phyloP scores from a whole-genome alignment of 2,797 vertebrate species.

The Ibycter americanus region DNA sequence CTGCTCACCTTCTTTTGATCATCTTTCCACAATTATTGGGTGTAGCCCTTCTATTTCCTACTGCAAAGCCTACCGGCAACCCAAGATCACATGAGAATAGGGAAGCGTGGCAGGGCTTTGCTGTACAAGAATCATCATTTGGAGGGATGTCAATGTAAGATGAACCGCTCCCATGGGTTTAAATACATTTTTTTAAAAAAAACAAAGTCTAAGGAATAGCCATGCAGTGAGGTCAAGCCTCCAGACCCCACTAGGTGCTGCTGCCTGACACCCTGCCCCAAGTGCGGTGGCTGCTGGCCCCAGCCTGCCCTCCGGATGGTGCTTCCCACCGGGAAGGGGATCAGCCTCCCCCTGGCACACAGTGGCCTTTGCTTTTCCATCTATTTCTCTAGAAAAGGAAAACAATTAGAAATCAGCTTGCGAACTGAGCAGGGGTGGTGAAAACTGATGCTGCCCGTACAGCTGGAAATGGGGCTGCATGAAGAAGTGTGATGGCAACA shows the following conservation, averaged over 20 bases:
- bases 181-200: neutral
- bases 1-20: neutral
- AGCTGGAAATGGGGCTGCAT: neutral
- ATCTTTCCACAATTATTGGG: neutral
- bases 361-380: accelerated
- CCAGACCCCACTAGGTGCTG: neutral
- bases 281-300: accelerated
- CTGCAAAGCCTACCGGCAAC: neutral
- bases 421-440: too few species aligned
- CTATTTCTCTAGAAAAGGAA: neutral
- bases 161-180: neutral
- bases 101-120: neutral
- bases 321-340: neutral
- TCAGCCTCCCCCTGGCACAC: neutral
- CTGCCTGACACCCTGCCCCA: neutral
- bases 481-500: neutral
- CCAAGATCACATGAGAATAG: neutral
- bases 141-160: neutral
- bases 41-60: neutral
- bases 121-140: neutral
- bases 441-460: neutral
- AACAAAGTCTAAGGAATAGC: neutral
- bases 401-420: neutral
- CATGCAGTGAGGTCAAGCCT: neutral
- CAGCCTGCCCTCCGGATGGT: neutral